Evolutionary conservation across 1,140 invertebrate species (phyloP), one percentile per base, ranked within the genome.

Genomic region (Dendroctonus valens): DNA sequence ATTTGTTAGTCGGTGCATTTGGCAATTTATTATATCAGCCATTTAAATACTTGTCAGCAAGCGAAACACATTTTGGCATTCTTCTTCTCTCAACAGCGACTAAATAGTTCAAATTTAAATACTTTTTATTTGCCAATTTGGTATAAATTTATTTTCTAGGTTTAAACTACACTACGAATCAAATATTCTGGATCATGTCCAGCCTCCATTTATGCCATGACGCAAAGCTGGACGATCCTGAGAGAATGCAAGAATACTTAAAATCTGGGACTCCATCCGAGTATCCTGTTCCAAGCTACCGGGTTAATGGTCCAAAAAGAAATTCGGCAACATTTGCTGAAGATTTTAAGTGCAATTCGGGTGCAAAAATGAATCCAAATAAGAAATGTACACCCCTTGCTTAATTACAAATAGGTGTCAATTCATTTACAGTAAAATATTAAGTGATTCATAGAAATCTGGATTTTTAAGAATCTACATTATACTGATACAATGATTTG

Each of bases 151-250:
- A 46, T 11, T 11, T 46, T 46, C 12, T 4, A 46, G 44, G 44
- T 14, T 1, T 46, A 46, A 46, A 42, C 7, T 41, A 9, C 39
- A 57, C 26, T 57, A 3, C 41, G 5, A 52, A 11, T 41, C 37
- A 57, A 46, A 9, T 46, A 46, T 46, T 46, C 44, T 46, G 44
- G 44, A 46, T 46, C 44, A 9, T 46, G 9, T 46, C 44, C 9
- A 46, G 44, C 12, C 1, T 46, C 9, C 12, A 46, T 46, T 12
- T 11, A 14, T 46, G 44, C 4, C 9, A 11, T 11, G 44, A 46
- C 9, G 9, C 44, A 11, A 46, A 46, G 1, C 4, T 46, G 4
- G 44, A 46, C 1, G 1, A 26, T 46, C 44, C 44, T 9, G 44
- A 46, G 2, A 26, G 3, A 26, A 26, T 12, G 9, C 12, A 46